phyloP scores from a whole-genome alignment of 2,113 vertebrate species.

The Lepus timidus region DNA sequence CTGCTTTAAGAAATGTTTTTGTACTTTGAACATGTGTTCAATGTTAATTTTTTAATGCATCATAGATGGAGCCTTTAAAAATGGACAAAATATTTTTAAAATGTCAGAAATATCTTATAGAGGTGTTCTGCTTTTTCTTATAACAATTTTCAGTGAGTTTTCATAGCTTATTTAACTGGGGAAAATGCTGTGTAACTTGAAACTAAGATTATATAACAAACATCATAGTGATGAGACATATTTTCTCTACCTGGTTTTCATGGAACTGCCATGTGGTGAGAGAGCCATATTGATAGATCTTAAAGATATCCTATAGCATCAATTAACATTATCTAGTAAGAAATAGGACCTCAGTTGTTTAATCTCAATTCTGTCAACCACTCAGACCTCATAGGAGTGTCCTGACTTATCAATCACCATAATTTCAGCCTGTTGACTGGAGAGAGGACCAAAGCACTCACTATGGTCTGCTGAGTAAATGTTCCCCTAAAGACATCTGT shows the following conservation, averaged over 20 bases:
- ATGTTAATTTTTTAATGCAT: constrained; percentile 4
- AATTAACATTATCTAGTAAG: neutral
- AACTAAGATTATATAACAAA: neutral
- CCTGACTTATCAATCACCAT: neutral
- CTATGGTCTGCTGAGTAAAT: neutral
- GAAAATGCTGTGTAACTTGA: neutral
- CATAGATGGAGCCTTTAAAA: neutral
- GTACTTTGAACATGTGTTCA: neutral
- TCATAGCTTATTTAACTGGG: neutral
- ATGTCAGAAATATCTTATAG: neutral
- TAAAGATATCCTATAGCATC: neutral
- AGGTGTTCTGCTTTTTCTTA: neutral
- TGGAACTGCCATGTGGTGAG: neutral
- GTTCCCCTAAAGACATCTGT: neutral
- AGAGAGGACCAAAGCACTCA: neutral
- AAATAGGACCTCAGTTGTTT: neutral
- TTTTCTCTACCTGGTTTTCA: neutral
- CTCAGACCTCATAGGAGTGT: neutral
- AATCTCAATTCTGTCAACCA: neutral
- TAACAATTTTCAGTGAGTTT: neutral
- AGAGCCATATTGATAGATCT: neutral
- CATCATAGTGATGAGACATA: neutral
- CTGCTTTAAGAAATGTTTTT: neutral
- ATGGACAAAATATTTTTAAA: neutral
- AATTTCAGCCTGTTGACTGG: neutral